Conservation (phyloP, 2,888 invertebrate species). For the Congeria kusceri region DNA sequence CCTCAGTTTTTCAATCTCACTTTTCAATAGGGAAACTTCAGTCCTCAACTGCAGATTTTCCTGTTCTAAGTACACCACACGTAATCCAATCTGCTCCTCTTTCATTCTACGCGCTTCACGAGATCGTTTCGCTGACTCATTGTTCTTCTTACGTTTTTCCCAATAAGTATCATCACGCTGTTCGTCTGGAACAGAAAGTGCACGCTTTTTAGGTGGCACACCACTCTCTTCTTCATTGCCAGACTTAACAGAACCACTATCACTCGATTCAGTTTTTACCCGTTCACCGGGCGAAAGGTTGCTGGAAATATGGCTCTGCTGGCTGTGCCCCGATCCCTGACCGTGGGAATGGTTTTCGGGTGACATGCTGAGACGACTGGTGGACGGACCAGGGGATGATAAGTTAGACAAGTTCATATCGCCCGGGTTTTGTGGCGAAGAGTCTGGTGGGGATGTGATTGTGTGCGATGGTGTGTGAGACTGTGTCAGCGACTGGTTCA, state of each 20-base stretch:
- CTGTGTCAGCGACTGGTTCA: constrained; percentile 26
- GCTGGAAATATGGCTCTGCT: constrained; percentile 42
- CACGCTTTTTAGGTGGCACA: constrained; percentile 76
- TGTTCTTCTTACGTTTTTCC: constrained; percentile 86
- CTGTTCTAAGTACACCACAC: constrained; percentile 83
- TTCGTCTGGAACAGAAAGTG: constrained; percentile 72
- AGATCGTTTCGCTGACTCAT: constrained; percentile 85
- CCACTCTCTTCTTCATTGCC: constrained; percentile 50
- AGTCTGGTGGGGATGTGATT: constrained; percentile 41
- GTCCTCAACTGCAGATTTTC: constrained; percentile 84
- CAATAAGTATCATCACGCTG: constrained; percentile 84
- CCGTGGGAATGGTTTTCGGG: constrained; percentile 35
- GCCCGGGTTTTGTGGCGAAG: constrained; percentile 13
- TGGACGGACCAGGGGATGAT: constrained; percentile 55
- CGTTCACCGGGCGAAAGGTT: constrained; percentile 64
- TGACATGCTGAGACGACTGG: constrained; percentile 51
- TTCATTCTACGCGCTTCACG: constrained; percentile 84
- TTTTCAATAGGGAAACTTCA: constrained; percentile 81
- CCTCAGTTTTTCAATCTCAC: constrained; percentile 82
- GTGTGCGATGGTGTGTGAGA: constrained; percentile 47
- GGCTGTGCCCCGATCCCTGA: constrained; percentile 33
- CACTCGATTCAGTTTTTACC: constrained; percentile 52
- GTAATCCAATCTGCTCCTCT: constrained; percentile 83
- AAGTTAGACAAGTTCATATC: constrained; percentile 26
- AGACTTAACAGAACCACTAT: constrained; percentile 51